Conservation (phyloP, 2,797 vertebrate species). For the Silurus lanzhouensis region DNA sequence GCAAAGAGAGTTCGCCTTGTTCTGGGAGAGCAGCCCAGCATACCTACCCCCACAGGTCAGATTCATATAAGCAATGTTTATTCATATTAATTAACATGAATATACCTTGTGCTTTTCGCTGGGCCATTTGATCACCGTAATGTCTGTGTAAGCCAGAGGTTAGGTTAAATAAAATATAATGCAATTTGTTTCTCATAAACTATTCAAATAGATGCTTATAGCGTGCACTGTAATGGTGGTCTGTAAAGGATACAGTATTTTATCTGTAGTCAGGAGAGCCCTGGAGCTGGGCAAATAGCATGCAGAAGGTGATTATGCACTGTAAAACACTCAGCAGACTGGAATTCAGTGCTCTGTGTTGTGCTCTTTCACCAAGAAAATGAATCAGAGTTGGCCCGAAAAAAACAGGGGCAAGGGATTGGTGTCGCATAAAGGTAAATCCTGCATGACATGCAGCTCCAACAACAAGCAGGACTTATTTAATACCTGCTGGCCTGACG, state of each 20-base stretch:
- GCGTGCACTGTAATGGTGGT: background rate
- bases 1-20: constrained; percentile 83
- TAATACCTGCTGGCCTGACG: constrained; percentile 11
- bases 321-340: constrained; percentile 24
- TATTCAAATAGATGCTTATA: background rate
- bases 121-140: constrained; percentile 11
- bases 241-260: background rate
- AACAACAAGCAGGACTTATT: constrained; percentile 26
- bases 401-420: constrained; percentile 19
- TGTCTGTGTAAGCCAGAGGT: constrained; percentile 8
- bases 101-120: background rate
- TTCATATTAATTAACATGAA: constrained; percentile 8
- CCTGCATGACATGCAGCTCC: constrained; percentile 15
- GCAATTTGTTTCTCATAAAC: background rate
- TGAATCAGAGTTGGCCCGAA: constrained; percentile 38
- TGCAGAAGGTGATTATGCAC: background rate
- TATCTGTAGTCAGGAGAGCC: constrained; percentile 5
- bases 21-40: constrained; percentile 74
- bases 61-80: constrained; percentile 37
- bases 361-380: constrained; percentile 35
- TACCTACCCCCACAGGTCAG: constrained; percentile 69
- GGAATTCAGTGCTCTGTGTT: constrained; percentile 19
- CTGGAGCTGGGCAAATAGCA: constrained; percentile 24
- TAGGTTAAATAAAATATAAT: background rate
- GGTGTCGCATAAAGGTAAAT: constrained; percentile 29